Conservation (phyloP, 1,140 invertebrate genomes). For the Mesaphorura yosii region DNA sequence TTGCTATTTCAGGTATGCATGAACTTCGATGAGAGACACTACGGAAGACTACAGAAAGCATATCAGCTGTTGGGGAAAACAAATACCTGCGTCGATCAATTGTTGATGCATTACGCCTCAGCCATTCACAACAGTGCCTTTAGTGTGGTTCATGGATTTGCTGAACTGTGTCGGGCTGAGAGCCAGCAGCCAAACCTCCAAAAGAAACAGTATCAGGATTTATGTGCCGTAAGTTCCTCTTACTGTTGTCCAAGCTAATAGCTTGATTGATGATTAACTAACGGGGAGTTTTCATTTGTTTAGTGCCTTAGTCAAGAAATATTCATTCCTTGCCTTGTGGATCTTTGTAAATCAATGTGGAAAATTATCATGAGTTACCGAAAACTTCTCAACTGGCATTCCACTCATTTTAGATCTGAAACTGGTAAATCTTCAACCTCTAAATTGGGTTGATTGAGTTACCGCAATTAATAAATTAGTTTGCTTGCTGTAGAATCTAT, state of each 20-base stretch:
- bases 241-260: too few relatives aligned
- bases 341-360: constrained; percentile 72
- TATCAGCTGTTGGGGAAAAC: constrained; percentile 75
- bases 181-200: constrained; percentile 40
- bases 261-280: too few relatives aligned
- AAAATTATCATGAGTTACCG: constrained; percentile 70
- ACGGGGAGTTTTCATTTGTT: too few relatives aligned
- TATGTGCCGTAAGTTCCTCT: constrained; percentile 56
- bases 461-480: not conserved
- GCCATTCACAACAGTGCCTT: constrained; percentile 82
- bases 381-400: constrained; percentile 67
- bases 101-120: constrained; percentile 89
- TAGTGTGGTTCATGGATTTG: constrained; percentile 58
- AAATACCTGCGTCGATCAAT: constrained; percentile 81
- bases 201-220: constrained; percentile 62
- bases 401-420: constrained; percentile 27
- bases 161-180: constrained; percentile 49
- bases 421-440: too few relatives aligned
- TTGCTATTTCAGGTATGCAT: constrained; percentile 46
- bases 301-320: constrained; percentile 59
- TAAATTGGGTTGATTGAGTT: too few relatives aligned
- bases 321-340: constrained; percentile 66
- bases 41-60: constrained; percentile 68
- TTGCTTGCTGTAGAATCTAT: constrained; percentile 3
- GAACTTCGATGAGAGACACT: constrained; percentile 58